phyloP scores from a whole-genome alignment of 2,888 invertebrate species.

The Rhopalosiphum nymphaeae region DNA sequence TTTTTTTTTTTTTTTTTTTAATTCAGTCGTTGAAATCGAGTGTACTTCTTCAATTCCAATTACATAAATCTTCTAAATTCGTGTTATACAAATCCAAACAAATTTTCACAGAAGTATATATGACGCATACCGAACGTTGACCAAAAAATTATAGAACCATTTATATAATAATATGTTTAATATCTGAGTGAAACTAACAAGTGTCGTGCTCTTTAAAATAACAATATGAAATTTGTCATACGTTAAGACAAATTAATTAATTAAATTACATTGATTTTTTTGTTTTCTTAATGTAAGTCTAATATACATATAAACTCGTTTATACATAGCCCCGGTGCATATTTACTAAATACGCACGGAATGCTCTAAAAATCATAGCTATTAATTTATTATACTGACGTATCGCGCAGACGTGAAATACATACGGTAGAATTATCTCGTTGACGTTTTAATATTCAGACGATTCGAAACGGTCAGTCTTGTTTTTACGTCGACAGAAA shows the following conservation, averaged over 20 bases:
- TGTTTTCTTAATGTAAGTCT: neutral
- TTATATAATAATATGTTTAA: neutral
- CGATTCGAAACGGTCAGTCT: slow-evolving; percentile 41
- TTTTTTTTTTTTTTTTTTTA: neutral
- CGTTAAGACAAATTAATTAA: neutral
- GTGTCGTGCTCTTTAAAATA: neutral
- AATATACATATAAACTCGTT: neutral
- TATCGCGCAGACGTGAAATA: neutral
- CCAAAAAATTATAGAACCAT: neutral
- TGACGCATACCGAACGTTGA: neutral
- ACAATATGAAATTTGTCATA: neutral
- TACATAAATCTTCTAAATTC: neutral
- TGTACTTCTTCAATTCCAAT: neutral
- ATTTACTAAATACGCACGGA: neutral
- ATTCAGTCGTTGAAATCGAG: neutral
- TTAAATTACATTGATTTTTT: neutral
- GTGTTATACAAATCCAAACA: neutral
- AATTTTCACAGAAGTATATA: neutral
- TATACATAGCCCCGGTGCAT: neutral
- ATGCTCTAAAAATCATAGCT: neutral
- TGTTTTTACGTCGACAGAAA: neutral
- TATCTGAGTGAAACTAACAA: neutral
- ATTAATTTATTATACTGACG: neutral
- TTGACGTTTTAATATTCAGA: slow-evolving; percentile 33
- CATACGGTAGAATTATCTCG: neutral